A percentile compares a stretch with the other conserved stretches of the same genome.
Conservation (phyloP, 2,888 invertebrate species). For the Acleris emargana region DNA sequence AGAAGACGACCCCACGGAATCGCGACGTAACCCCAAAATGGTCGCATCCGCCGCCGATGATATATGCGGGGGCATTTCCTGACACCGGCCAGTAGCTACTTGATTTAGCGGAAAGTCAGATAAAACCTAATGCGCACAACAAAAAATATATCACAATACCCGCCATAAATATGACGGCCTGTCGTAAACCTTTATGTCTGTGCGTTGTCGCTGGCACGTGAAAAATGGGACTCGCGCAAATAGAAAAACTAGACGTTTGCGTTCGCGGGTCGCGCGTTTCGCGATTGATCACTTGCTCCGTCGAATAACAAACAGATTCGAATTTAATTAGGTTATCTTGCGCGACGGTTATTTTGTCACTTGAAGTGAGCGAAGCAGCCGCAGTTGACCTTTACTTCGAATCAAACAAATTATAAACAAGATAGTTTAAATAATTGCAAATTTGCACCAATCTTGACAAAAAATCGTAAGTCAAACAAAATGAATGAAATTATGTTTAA, state of each 20-base stretch:
- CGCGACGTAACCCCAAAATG: slow-evolving; percentile 76
- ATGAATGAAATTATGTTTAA: too few species aligned
- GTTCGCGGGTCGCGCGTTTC: slow-evolving; percentile 28
- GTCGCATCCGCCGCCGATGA: slow-evolving; percentile 74
- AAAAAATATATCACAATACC: slow-evolving; percentile 83
- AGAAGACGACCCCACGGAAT: slow-evolving; percentile 59
- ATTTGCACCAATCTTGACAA: too few species aligned
- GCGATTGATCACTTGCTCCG: slow-evolving; percentile 2
- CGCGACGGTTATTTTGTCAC: too few species aligned
- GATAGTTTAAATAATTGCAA: too few species aligned
- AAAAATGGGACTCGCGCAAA: slow-evolving; percentile 74
- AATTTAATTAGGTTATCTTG: too few species aligned
- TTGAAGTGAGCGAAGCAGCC: too few species aligned
- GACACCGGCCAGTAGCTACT: slow-evolving; percentile 84
- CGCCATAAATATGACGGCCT: slow-evolving; percentile 82
- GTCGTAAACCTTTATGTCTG: slow-evolving; percentile 83
- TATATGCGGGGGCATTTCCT: slow-evolving; percentile 81
- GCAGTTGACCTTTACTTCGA: too few species aligned
- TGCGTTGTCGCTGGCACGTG: slow-evolving; percentile 78
- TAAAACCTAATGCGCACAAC: slow-evolving; percentile 84
- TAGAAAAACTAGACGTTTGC: slow-evolving; percentile 56
- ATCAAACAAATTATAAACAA: too few species aligned
- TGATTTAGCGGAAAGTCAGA: slow-evolving; percentile 84
- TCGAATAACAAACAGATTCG: too few species aligned
- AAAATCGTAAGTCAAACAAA: too few species aligned